These are phyloP conservation scores for Pedionomus torquatus DNA, from an alignment of 2,113 vertebrate genomes.

Conservation along the genomic window DNA sequence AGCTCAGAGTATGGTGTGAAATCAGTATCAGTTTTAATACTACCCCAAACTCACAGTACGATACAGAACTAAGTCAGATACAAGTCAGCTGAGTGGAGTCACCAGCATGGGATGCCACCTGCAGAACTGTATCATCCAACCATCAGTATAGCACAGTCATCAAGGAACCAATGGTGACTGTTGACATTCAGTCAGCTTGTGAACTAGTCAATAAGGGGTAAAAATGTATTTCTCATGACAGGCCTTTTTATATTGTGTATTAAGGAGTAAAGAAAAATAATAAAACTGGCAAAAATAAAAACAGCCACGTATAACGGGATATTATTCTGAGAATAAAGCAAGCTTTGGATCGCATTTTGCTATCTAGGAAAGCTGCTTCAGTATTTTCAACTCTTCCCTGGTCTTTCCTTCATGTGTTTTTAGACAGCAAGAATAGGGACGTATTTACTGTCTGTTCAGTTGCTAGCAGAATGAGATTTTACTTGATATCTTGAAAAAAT, in stretches of 20 bases:
- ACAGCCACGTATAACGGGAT: background rate
- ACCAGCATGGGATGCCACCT: background rate
- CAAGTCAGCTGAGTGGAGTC: background rate
- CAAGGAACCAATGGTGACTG: background rate
- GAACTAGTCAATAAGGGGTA: background rate
- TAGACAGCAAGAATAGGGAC: background rate
- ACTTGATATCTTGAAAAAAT: background rate
- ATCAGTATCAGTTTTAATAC: background rate
- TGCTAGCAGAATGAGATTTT: background rate
- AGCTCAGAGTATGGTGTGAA: background rate
- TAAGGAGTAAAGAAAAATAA: background rate
- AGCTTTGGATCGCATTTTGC: background rate
- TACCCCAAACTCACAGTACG: background rate
- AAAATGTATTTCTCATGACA: background rate
- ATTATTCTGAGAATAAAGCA: background rate
- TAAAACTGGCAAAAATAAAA: background rate
- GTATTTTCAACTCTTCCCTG: background rate
- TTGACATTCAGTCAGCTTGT: background rate
- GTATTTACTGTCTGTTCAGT: background rate
- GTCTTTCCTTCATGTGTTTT: background rate
- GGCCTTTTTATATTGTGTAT: background rate
- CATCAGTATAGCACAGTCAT: accelerated
- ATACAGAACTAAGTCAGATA: background rate
- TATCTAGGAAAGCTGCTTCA: background rate
- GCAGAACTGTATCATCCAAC: accelerated